Evolutionary conservation across 2,888 invertebrate species (phyloP).

Genomic region (Drosophila tanythrix): DNA sequence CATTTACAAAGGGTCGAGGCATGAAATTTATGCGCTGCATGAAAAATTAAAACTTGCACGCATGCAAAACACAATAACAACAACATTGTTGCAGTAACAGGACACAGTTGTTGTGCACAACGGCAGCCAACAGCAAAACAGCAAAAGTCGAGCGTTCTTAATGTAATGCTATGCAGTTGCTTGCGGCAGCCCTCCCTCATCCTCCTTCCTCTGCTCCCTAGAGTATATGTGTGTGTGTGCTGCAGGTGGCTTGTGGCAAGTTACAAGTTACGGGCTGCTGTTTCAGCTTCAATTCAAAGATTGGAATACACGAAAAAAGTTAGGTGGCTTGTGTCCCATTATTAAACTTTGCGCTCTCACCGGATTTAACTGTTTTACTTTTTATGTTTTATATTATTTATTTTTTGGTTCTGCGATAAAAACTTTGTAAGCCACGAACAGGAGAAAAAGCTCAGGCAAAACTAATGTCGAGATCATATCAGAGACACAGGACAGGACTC

Average conservation of each 20-base stretch:
- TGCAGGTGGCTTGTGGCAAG: constrained; percentile 16
- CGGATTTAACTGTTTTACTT: constrained; percentile 27
- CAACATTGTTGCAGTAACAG: constrained; percentile 3
- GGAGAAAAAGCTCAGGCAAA: constrained; percentile 19
- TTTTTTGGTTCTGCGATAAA: constrained; percentile 36
- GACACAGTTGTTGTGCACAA: constrained; percentile 15
- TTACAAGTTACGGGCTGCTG: background rate
- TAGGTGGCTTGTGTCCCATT: constrained; percentile 22
- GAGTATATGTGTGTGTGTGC: constrained; percentile 1
- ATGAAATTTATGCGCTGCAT: constrained; percentile 67
- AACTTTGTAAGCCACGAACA: constrained; percentile 35
- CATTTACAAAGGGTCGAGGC: constrained; percentile 55
- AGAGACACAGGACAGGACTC: constrained; percentile 9
- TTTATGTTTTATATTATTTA: background rate
- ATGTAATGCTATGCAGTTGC: constrained; percentile 54
- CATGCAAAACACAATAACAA: constrained; percentile 41
- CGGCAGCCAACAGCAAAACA: constrained; percentile 1
- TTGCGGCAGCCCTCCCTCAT: too few relatives aligned
- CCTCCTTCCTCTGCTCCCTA: background rate
- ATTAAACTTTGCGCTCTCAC: constrained; percentile 36
- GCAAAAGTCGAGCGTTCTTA: constrained; percentile 28
- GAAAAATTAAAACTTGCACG: constrained; percentile 72
- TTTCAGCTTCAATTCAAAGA: constrained; percentile 37
- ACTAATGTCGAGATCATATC: constrained; percentile 50
- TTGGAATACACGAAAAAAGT: constrained; percentile 43